These are phyloP conservation scores for Bombus sibiricus DNA, from an alignment of 1,140 invertebrate species.

Conservation along the genomic window DNA sequence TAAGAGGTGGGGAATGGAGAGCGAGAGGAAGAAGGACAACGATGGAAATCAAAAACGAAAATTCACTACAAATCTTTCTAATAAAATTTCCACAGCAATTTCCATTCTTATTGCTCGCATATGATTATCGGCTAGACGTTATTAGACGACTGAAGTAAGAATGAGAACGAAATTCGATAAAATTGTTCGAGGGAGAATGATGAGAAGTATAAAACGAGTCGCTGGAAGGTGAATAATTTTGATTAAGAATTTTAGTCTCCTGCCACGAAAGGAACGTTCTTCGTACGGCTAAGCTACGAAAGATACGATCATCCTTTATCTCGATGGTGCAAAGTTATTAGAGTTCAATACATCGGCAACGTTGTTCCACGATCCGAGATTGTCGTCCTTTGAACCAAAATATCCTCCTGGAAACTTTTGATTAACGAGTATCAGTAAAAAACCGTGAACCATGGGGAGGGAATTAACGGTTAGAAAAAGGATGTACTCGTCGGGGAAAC, in stretches of 20 bases:
- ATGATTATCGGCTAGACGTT: not conserved
- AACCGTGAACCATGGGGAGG: not conserved
- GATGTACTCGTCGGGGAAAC: conserved; percentile 27
- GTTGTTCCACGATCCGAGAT: not conserved
- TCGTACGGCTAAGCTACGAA: not conserved
- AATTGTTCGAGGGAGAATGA: no score
- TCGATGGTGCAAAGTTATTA: not conserved
- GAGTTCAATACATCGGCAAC: not conserved
- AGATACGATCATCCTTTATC: not conserved
- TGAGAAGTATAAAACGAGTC: no score
- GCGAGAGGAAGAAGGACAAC: conserved; percentile 2
- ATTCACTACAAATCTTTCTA: not conserved
- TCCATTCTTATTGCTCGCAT: not conserved
- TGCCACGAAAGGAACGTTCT: not conserved
- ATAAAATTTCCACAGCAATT: not conserved
- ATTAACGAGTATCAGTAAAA: conserved; percentile 50
- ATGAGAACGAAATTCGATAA: conserved; percentile 8
- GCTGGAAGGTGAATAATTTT: not conserved
- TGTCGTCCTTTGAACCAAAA: conserved; percentile 15
- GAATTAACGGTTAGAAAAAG: conserved; percentile 28
- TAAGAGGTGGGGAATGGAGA: not conserved
- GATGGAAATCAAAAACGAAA: not conserved
- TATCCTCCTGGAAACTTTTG: conserved; percentile 19
- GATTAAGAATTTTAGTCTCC: not conserved
- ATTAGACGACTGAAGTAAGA: not conserved